Percentiles rank a stretch among this genome's conserved stretches.
These are phyloP conservation scores for Chlorops oryzae DNA, from an alignment of 1,140 invertebrate genomes.

Conservation along the genomic window DNA sequence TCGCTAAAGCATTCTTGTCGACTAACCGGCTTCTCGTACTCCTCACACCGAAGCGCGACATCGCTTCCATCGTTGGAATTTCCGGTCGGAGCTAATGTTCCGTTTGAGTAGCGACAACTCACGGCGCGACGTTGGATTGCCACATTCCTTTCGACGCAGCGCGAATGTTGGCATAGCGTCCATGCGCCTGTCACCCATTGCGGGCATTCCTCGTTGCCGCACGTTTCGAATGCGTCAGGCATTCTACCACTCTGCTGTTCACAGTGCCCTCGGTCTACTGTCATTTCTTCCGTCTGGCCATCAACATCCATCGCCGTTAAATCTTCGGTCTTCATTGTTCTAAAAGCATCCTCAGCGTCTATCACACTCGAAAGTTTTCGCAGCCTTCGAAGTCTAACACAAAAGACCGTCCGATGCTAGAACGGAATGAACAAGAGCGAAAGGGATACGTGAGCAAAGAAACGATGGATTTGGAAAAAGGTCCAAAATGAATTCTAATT, in stretches of 20 bases:
- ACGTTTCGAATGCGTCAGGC: constrained; percentile 61
- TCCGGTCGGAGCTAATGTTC: constrained; percentile 48
- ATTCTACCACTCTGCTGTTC: constrained; percentile 61
- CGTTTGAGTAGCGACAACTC: constrained; percentile 61
- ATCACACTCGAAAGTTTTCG: too few species aligned
- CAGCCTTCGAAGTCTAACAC: too few species aligned
- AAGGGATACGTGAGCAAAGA: too few species aligned
- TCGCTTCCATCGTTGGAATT: too few species aligned
- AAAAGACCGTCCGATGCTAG: constrained; percentile 53
- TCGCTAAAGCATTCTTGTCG: constrained; percentile 71
- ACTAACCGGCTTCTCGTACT: constrained; percentile 60
- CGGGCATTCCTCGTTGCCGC: constrained; percentile 64
- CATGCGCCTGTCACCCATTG: constrained; percentile 67
- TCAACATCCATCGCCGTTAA: neutral
- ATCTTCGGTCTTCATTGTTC: too few species aligned
- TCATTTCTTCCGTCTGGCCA: constrained; percentile 22
- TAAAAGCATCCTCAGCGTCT: neutral
- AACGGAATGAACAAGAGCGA: too few species aligned
- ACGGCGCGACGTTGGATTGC: constrained; percentile 71
- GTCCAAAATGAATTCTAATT: too few species aligned
- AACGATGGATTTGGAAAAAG: too few species aligned
- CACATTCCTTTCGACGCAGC: constrained; percentile 72
- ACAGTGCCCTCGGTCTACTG: constrained; percentile 62
- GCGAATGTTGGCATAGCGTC: constrained; percentile 62
- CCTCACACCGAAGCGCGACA: constrained; percentile 59